These are phyloP conservation scores for Leptinotarsa juncta DNA, from an alignment of 2,888 invertebrate genomes.

Conservation along the genomic window DNA sequence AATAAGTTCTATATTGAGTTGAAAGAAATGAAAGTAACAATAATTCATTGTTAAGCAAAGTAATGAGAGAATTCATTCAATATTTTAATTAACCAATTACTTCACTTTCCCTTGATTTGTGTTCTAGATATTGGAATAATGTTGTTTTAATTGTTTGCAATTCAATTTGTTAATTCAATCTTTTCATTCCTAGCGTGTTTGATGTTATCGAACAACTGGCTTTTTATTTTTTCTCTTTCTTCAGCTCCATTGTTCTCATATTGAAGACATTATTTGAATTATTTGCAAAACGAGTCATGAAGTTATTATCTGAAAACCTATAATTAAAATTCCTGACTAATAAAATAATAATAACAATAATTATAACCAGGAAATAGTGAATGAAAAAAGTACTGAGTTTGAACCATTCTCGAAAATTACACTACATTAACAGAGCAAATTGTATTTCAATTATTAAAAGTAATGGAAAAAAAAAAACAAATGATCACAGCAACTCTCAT, in stretches of 20 bases:
- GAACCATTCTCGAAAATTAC: too few relatives aligned
- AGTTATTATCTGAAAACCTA: too few relatives aligned
- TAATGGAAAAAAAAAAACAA: too few relatives aligned
- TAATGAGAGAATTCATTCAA: slow-evolving; percentile 22
- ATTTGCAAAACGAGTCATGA: neutral
- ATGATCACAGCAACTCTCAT: too few relatives aligned
- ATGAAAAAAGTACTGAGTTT: too few relatives aligned
- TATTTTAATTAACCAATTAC: slow-evolving; percentile 24
- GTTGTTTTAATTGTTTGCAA: slow-evolving; percentile 20
- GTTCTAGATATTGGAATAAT: slow-evolving; percentile 11
- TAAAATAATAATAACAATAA: too few relatives aligned
- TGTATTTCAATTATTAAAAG: too few relatives aligned
- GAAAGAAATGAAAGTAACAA: slow-evolving; percentile 24
- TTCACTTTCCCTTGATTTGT: slow-evolving; percentile 22
- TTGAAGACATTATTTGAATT: neutral
- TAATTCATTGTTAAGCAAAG: slow-evolving; percentile 3
- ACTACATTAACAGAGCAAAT: too few relatives aligned
- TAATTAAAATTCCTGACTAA: too few relatives aligned
- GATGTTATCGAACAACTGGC: neutral
- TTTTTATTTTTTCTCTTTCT: neutral
- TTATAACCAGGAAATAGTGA: too few relatives aligned
- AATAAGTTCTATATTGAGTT: neutral
- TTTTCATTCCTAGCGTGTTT: neutral
- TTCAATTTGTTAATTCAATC: slow-evolving; percentile 16
- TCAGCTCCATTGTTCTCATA: neutral